A percentile compares a stretch with the other conserved stretches of the same genome.
These are phyloP conservation scores for Muschampia plurimacula DNA, from an alignment of 2,888 invertebrate genomes.

Conservation along the genomic window DNA sequence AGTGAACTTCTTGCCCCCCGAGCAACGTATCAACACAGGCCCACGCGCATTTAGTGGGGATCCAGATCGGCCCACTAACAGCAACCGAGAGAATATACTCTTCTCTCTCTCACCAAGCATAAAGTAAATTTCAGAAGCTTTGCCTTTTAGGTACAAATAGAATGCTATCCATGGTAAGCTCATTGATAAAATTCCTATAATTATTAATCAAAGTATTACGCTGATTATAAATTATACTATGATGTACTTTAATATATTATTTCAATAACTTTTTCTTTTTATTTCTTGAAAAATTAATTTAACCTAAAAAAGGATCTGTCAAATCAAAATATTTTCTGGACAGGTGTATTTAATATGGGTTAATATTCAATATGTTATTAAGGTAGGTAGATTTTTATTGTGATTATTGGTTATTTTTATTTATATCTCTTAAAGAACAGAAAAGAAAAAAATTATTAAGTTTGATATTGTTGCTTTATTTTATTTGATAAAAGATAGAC, in stretches of 20 bases:
- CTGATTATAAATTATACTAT: neutral
- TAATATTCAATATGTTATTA: neutral
- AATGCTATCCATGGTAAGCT: conserved; percentile 9
- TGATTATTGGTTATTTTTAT: too few species aligned
- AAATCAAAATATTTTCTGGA: neutral
- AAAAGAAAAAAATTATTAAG: too few species aligned
- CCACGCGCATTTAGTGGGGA: conserved; percentile 74
- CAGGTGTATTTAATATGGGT: neutral
- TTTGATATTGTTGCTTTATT: too few species aligned
- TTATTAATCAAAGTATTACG: conserved; percentile 19
- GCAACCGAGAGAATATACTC: conserved; percentile 62
- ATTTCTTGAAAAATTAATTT: neutral
- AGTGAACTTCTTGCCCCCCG: too few species aligned
- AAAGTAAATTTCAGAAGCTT: conserved; percentile 31
- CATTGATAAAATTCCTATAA: conserved; percentile 27
- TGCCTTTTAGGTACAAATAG: conserved; percentile 17
- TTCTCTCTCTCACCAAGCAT: conserved; percentile 64
- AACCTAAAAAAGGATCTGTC: neutral
- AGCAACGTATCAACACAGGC: conserved; percentile 72
- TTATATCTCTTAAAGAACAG: too few species aligned
- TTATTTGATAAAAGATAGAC: too few species aligned
- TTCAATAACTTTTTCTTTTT: neutral
- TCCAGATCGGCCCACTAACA: conserved; percentile 75
- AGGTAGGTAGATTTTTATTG: neutral
- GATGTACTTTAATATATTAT: neutral